Evolutionary conservation across 2,888 invertebrate genomes (phyloP).

Genomic region (Abrostola tripartita): DNA sequence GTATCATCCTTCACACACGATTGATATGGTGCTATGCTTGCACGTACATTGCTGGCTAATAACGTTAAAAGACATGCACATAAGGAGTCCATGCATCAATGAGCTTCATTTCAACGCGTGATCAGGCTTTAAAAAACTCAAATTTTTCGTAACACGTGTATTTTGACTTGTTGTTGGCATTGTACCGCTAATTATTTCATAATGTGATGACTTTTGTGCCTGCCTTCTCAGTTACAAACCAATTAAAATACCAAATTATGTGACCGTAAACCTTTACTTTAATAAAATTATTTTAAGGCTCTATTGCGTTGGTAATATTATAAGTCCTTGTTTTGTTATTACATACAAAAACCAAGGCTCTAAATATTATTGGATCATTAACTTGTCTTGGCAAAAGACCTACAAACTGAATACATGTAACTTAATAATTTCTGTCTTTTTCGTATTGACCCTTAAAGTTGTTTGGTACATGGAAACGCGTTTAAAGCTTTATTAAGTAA

Average conservation of each 20-base stretch:
- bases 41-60: constrained; percentile 54
- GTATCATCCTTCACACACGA: constrained; percentile 44
- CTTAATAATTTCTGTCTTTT: too few species aligned
- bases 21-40: constrained; percentile 20
- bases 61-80: constrained; percentile 37
- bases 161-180: constrained; percentile 61
- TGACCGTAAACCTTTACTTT: constrained; percentile 78
- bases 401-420: too few species aligned
- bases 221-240: constrained; percentile 71
- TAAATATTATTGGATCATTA: neutral
- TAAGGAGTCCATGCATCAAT: constrained; percentile 51
- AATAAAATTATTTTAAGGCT: constrained; percentile 60
- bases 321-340: constrained; percentile 58
- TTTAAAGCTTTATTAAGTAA: too few species aligned
- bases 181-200: constrained; percentile 76
- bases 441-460: too few species aligned
- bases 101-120: constrained; percentile 63
- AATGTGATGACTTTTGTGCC: constrained; percentile 66
- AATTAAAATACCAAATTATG: constrained; percentile 73
- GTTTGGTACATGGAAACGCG: too few species aligned
- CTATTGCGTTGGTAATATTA: constrained; percentile 62
- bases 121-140: constrained; percentile 58
- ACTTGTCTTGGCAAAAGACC: too few species aligned
- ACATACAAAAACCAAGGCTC: constrained; percentile 9
- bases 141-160: constrained; percentile 70